Conservation (phyloP, 2,797 vertebrate genomes). For the Cyprinella venusta region DNA sequence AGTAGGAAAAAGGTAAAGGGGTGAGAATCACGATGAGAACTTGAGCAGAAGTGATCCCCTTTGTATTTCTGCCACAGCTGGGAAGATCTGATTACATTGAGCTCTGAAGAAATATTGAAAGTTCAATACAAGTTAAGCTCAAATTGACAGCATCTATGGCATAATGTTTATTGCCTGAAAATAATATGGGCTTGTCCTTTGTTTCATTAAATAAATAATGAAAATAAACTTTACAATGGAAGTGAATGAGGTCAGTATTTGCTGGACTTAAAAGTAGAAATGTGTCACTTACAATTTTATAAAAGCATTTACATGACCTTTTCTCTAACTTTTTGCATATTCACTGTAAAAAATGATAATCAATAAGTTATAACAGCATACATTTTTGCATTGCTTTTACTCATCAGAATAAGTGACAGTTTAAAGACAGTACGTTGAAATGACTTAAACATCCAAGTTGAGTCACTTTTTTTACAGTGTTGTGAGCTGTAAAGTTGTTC, state of each 20-base stretch:
- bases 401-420: too few species aligned
- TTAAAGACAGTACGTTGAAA: too few species aligned
- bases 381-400: too few species aligned
- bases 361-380: too few species aligned
- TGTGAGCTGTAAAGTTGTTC: background rate
- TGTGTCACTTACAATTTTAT: background rate
- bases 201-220: background rate
- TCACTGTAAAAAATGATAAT: too few species aligned
- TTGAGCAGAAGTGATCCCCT: conserved; percentile 74
- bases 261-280: background rate
- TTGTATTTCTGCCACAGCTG: conserved; percentile 77
- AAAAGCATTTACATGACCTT: background rate
- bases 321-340: background rate
- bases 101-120: conserved; percentile 39
- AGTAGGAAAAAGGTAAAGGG: background rate
- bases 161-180: background rate
- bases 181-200: background rate
- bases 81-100: conserved; percentile 75
- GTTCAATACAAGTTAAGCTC: background rate
- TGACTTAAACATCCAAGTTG: too few species aligned
- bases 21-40: background rate
- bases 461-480: too few species aligned
- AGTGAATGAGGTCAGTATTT: background rate
- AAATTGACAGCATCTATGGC: background rate
- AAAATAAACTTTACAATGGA: background rate